Evolutionary conservation across 2,113 vertebrate genomes (phyloP).

Genomic region (Ciconia boyciana): DNA sequence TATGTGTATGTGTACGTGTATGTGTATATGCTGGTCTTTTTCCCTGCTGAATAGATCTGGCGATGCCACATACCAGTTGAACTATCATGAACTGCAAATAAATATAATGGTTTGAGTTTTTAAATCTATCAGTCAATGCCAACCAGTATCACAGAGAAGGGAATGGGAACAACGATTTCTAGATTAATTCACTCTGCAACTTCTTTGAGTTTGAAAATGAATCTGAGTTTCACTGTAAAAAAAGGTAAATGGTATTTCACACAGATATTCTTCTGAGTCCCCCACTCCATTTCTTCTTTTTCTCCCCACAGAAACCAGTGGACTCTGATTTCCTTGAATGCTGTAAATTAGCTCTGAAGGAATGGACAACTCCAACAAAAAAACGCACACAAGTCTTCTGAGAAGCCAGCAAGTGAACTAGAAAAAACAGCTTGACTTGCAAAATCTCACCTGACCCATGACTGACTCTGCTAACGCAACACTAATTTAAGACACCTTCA

Average conservation of each 20-base stretch:
- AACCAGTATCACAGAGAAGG: neutral
- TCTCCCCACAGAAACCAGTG: neutral
- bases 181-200: neutral
- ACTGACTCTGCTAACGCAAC: neutral
- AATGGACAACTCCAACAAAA: conserved; percentile 21
- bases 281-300: neutral
- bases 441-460: neutral
- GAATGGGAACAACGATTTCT: neutral
- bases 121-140: neutral
- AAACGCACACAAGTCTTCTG: neutral
- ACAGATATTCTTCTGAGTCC: neutral
- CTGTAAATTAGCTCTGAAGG: neutral
- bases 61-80: neutral
- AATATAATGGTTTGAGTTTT: neutral
- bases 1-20: neutral
- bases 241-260: neutral
- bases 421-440: neutral
- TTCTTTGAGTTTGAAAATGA: neutral
- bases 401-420: neutral
- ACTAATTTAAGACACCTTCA: neutral
- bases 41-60: neutral
- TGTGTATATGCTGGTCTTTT: neutral
- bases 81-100: neutral
- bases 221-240: neutral
- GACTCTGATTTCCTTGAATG: neutral